These are phyloP conservation scores for Seriola dumerili DNA, from an alignment of 2,113 vertebrate species.

Conservation along the genomic window DNA sequence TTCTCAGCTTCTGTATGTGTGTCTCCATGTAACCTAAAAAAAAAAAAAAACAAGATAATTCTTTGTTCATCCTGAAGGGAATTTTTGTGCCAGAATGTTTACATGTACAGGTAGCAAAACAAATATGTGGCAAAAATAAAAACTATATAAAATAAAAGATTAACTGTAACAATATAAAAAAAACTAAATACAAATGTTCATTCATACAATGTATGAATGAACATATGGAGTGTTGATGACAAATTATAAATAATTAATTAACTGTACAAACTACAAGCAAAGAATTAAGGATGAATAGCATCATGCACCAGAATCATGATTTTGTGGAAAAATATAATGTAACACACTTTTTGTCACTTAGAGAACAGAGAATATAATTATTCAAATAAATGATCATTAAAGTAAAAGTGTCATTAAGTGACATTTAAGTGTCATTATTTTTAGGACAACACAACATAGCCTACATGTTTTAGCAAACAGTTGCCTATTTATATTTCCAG, in stretches of 20 bases:
- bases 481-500: neutral
- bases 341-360: neutral
- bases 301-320: neutral
- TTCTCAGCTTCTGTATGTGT: slow-evolving; percentile 29
- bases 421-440: too few relatives aligned
- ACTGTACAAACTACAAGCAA: neutral
- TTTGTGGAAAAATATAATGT: neutral
- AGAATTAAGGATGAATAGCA: neutral
- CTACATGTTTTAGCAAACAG: too few relatives aligned
- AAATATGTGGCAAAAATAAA: neutral
- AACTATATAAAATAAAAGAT: neutral
- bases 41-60: slow-evolving; percentile 7
- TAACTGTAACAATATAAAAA: too few relatives aligned
- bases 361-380: neutral
- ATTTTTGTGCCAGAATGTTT: too few relatives aligned
- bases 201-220: too few relatives aligned
- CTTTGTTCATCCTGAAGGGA: too few relatives aligned
- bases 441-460: too few relatives aligned
- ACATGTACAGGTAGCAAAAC: neutral
- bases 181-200: too few relatives aligned
- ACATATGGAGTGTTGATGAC: too few relatives aligned
- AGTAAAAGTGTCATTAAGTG: too few relatives aligned
- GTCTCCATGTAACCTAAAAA: neutral
- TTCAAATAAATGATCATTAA: too few relatives aligned
- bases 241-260: neutral